Evolutionary conservation across 2,888 invertebrate species (phyloP).

Genomic region (Bembecia ichneumoniformis): DNA sequence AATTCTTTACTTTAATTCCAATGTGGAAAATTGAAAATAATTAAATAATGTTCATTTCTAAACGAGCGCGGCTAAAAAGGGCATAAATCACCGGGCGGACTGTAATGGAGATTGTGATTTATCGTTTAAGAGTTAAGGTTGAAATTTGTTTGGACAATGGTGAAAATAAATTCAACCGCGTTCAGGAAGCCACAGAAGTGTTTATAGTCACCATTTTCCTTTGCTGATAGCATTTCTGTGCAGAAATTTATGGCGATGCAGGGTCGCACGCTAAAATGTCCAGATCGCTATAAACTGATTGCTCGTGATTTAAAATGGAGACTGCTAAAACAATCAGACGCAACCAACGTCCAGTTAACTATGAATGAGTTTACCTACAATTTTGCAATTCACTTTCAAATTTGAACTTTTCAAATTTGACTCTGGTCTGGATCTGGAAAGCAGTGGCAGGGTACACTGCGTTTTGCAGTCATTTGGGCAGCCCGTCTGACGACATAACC

Average conservation of each 20-base stretch:
- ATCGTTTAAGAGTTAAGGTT: neutral
- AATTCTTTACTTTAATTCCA: conserved; percentile 6
- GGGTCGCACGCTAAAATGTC: conserved; percentile 27
- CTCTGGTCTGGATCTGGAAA: too few species aligned
- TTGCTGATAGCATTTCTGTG: conserved; percentile 30
- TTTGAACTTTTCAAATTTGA: too few species aligned
- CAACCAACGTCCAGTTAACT: too few species aligned
- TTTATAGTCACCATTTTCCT: conserved; percentile 39
- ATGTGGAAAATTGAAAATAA: conserved; percentile 5
- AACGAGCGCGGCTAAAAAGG: neutral
- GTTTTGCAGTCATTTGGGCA: too few species aligned
- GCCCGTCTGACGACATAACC: too few species aligned
- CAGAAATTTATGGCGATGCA: conserved; percentile 21
- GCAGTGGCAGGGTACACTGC: too few species aligned
- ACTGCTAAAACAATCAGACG: conserved; percentile 5
- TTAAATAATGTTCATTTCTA: neutral
- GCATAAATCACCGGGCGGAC: conserved; percentile 2
- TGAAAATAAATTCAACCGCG: conserved; percentile 21
- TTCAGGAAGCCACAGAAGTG: conserved; percentile 52
- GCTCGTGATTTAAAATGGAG: conserved; percentile 18
- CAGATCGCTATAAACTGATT: conserved; percentile 20
- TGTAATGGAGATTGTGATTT: conserved; percentile 1
- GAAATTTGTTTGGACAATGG: conserved; percentile 1
- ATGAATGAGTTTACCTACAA: too few species aligned
- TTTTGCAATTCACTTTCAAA: too few species aligned